A percentile compares a stretch with the other conserved stretches of the same genome.
phyloP scores from a whole-genome alignment of 2,113 vertebrate genomes.

The Crypturellus undulatus region DNA sequence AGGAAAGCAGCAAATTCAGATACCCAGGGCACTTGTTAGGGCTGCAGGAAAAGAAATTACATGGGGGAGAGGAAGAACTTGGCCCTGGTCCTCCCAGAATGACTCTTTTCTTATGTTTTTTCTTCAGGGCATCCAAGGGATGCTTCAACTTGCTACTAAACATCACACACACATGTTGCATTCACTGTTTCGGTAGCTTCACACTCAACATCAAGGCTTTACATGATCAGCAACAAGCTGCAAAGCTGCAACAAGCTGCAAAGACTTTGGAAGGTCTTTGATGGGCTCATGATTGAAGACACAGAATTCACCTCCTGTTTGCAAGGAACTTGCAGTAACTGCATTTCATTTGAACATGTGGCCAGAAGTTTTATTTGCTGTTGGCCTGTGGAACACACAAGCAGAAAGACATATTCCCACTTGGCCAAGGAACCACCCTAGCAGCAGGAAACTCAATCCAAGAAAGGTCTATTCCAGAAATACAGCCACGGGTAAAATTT shows the following conservation, averaged over 20 bases:
- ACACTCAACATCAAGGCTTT: accelerated
- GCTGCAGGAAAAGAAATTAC: neutral
- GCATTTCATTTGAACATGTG: neutral
- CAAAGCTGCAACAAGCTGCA: neutral
- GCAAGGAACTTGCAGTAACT: neutral
- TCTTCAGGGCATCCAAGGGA: neutral
- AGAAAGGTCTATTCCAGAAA: neutral
- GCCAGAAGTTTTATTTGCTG: neutral
- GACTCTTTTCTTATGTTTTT: neutral
- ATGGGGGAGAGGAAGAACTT: neutral
- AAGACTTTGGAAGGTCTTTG: neutral
- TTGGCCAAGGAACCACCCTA: neutral
- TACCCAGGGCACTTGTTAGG: neutral
- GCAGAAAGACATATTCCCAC: neutral
- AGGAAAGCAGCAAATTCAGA: neutral
- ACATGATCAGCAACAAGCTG: neutral
- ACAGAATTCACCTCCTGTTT: neutral
- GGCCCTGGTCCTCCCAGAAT: neutral
- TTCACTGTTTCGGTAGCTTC: accelerated
- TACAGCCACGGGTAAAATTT: neutral
- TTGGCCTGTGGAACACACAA: neutral
- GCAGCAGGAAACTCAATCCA: neutral
- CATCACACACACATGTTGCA: accelerated
- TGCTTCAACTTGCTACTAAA: accelerated
- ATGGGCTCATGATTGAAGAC: neutral